A percentile compares a stretch with the other conserved stretches of the same genome.
These are phyloP conservation scores for Onthophagus sagittarius DNA, from an alignment of 2,888 invertebrate genomes.

Conservation along the genomic window DNA sequence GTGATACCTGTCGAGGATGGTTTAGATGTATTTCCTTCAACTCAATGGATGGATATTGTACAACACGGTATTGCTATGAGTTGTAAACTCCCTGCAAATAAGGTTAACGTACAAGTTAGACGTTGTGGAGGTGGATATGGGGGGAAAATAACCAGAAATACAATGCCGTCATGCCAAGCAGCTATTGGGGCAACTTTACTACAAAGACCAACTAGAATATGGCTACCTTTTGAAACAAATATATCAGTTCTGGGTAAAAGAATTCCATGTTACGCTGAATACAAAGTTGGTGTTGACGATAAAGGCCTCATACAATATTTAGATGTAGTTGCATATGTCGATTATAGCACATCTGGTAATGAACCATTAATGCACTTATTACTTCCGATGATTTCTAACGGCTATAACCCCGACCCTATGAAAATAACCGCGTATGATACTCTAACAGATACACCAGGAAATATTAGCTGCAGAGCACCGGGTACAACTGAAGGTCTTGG, in stretches of 20 bases:
- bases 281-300: conserved; percentile 62
- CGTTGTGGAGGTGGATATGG: conserved; percentile 82
- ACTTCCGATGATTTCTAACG: conserved; percentile 51
- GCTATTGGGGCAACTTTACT: conserved; percentile 65
- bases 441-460: conserved; percentile 61
- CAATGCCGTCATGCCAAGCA: conserved; percentile 59
- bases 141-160: conserved; percentile 64
- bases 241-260: conserved; percentile 70
- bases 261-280: conserved; percentile 57
- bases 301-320: conserved; percentile 66
- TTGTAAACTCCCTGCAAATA: conserved; percentile 55
- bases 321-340: conserved; percentile 53
- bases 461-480: conserved; percentile 65
- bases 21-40: conserved; percentile 58
- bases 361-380: conserved; percentile 21
- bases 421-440: conserved; percentile 49
- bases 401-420: conserved; percentile 59
- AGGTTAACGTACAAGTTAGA: conserved; percentile 64
- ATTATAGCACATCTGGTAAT: conserved; percentile 54
- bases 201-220: conserved; percentile 65
- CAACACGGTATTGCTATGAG: conserved; percentile 55
- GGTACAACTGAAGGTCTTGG: conserved; percentile 65
- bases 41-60: conserved; percentile 61
- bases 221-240: conserved; percentile 67
- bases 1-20: conserved; percentile 65